Evolutionary conservation across 2,888 invertebrate genomes (phyloP).

Genomic region (Auanema sp.): DNA sequence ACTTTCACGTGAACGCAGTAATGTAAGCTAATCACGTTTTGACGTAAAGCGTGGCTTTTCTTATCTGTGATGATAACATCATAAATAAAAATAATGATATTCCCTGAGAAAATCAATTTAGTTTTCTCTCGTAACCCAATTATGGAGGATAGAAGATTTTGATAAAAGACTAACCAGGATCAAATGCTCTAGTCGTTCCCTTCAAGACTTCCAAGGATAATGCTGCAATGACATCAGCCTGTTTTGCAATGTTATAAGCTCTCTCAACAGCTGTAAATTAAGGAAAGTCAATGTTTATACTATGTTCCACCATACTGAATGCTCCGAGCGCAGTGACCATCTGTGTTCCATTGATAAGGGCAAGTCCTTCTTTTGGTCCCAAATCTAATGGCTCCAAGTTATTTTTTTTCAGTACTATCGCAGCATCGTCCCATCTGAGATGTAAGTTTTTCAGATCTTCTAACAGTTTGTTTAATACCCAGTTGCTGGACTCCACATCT

Average conservation of each 20-base stretch:
- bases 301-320: constrained; percentile 66
- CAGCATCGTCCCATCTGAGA: constrained; percentile 59
- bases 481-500: constrained; percentile 51
- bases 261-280: constrained; percentile 69
- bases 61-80: too few relatives aligned
- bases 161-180: constrained; percentile 67
- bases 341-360: constrained; percentile 75
- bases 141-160: not conserved
- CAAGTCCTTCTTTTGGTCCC: constrained; percentile 73
- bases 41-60: not conserved
- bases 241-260: constrained; percentile 70
- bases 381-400: constrained; percentile 70
- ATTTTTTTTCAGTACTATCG: constrained; percentile 68
- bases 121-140: not conserved
- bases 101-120: too few relatives aligned
- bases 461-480: constrained; percentile 31
- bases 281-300: not conserved
- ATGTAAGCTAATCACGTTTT: not conserved
- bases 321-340: constrained; percentile 74
- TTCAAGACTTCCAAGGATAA: constrained; percentile 74
- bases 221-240: constrained; percentile 74
- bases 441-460: not conserved
- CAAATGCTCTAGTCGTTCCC: constrained; percentile 73
- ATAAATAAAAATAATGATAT: too few relatives aligned
- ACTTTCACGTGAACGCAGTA: constrained; percentile 3